Base-by-base conservation (phyloP, 2,888 invertebrate genomes). In the Doris montereyensis region DNA sequence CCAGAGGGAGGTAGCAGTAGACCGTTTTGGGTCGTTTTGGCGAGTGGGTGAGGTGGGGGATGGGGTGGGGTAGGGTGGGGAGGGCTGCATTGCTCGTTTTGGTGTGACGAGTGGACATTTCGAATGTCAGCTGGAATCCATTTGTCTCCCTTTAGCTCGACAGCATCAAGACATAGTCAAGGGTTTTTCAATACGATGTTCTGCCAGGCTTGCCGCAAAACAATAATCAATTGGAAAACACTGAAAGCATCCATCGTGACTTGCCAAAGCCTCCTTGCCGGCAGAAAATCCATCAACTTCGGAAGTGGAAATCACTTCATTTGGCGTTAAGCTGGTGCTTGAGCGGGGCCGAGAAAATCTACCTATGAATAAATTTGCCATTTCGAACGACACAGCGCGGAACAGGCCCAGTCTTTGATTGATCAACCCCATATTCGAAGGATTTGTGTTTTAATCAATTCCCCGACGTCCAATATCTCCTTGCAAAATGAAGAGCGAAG, bases 331-430 rank as follows among this genome's bases (percentile, higher is more conserved):
- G 17, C 52, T 17, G 52, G 52, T 41, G 74, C 67, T 65, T 65
- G 21, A 21, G 67, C 34, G 32, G 74, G 68, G 34, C 60, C 41
- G 75, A 72, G 80, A 78, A 80, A 79, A 79, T 77, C 81, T 81
- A 81, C 81, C 83, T 79, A 84, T 84, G 84, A 84, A 84, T 84
- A 84, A 83, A 84, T 84, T 84, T 81, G 78, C 81, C 77, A 84
- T 86, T 85, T 82, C 82, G 80, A 78, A 79, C 81, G 81, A 81
- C 83, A 83, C 83, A 84, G 84, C 82, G 81, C 83, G 83, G 84
- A 80, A 80, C 65, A 67, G 52, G 35, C 32, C 8, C 52, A 74
- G 35, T 13, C 67, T 75, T 62, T 83, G 83, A 83, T 82, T 80
- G 83, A 83, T 83, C 81, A 81, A 76, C 52, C 65, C 76, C 78